A percentile compares a stretch with the other conserved stretches of the same genome.
These are phyloP conservation scores for Brachyptera risi DNA, from an alignment of 2,888 invertebrate genomes.

Conservation along the genomic window DNA sequence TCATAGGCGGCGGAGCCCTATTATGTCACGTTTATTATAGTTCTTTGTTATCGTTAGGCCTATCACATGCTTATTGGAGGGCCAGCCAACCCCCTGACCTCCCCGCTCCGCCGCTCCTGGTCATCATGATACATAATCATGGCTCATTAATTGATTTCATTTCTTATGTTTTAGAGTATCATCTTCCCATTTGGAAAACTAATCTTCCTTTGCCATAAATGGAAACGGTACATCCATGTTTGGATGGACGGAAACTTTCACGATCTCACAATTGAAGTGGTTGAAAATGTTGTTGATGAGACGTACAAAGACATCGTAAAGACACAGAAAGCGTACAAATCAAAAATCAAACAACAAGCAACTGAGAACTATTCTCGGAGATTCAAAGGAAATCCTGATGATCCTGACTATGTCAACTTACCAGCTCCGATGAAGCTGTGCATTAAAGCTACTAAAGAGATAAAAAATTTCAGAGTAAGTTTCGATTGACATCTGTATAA, in stretches of 20 bases:
- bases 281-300: slow-evolving; percentile 77
- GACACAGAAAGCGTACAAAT: slow-evolving; percentile 71
- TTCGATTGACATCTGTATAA: too few species aligned
- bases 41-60: too few species aligned
- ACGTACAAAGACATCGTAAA: slow-evolving; percentile 70
- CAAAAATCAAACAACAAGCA: slow-evolving; percentile 71
- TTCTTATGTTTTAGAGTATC: slow-evolving; percentile 13
- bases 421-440: slow-evolving; percentile 79
- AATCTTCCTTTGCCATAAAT: slow-evolving; percentile 57
- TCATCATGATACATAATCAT: too few species aligned
- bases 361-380: slow-evolving; percentile 54
- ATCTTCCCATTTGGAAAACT: slow-evolving; percentile 48
- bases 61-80: too few species aligned
- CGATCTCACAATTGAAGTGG: slow-evolving; percentile 69
- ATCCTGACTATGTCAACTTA: slow-evolving; percentile 70
- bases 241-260: slow-evolving; percentile 94
- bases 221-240: slow-evolving; percentile 76
- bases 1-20: too few species aligned
- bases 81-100: too few species aligned
- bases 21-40: too few species aligned
- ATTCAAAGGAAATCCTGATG: slow-evolving; percentile 54
- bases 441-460: slow-evolving; percentile 46
- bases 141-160: too few species aligned
- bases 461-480: slow-evolving; percentile 55
- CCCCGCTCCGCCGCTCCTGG: too few species aligned